A percentile compares a stretch with the other conserved stretches of the same genome.
Evolutionary conservation across 2,113 vertebrate species (phyloP).

Genomic region (Oncorhynchus nerka): DNA sequence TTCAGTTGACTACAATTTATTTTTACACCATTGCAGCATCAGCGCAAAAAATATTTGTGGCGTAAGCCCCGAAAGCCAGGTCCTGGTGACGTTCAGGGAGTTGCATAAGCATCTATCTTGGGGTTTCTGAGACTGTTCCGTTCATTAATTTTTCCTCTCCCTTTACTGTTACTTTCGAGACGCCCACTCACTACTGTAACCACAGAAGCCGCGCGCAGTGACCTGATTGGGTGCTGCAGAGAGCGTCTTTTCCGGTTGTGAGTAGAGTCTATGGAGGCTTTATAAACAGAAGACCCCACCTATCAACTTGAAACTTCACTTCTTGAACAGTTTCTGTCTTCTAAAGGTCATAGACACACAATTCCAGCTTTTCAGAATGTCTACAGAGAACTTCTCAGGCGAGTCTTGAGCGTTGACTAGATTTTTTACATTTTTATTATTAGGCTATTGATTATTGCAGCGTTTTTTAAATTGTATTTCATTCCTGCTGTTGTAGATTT

Average conservation of each 20-base stretch:
- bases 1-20: too few species aligned
- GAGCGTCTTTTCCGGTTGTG: neutral
- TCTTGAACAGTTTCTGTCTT: neutral
- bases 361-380: neutral
- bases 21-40: too few species aligned
- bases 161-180: neutral
- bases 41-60: too few species aligned
- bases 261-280: slow-evolving; percentile 1
- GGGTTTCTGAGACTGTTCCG: slow-evolving; percentile 13
- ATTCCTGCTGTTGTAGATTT: too few species aligned
- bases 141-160: neutral
- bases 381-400: slow-evolving; percentile 44
- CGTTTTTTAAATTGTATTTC: neutral
- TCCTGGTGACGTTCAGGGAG: neutral
- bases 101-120: slow-evolving; percentile 8
- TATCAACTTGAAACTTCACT: neutral
- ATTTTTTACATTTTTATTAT: neutral
- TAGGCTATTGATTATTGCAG: neutral
- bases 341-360: neutral
- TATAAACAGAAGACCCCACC: slow-evolving; percentile 13
- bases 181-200: neutral
- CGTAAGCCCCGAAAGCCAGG: too few species aligned
- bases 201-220: slow-evolving; percentile 29
- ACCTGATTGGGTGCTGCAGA: slow-evolving; percentile 45
- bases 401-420: slow-evolving; percentile 35